Conservation (phyloP, 2,888 invertebrate species). For the Ochropacha duplaris region DNA sequence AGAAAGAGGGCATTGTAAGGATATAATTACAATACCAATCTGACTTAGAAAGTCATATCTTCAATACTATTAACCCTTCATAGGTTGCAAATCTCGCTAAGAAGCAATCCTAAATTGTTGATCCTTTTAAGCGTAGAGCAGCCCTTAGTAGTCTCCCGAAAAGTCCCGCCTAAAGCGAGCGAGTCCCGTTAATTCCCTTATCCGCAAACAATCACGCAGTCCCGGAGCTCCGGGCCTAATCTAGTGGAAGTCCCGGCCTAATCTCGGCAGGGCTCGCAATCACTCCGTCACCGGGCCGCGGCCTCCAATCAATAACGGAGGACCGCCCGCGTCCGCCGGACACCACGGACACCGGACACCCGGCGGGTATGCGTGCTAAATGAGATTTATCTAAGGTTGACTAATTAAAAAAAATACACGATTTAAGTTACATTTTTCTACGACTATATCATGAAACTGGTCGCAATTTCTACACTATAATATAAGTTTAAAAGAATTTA, state of each 20-base stretch:
- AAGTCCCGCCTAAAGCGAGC: neutral
- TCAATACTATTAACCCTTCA: neutral
- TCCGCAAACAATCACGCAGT: conserved; percentile 8
- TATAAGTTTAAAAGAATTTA: no score
- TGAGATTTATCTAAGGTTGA: neutral
- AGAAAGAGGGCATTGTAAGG: no score
- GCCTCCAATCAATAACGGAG: conserved; percentile 10
- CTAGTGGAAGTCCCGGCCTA: conserved; percentile 7
- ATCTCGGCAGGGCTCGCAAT: conserved; percentile 6
- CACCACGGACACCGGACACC: neutral
- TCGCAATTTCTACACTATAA: no score
- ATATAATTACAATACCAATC: neutral
- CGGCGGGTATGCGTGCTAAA: neutral
- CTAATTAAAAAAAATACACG: neutral
- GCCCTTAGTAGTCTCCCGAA: neutral
- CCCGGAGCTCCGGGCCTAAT: neutral
- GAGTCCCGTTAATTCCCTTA: neutral
- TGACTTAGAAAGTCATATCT: neutral
- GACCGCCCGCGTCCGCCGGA: conserved; percentile 1
- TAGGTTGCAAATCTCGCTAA: neutral
- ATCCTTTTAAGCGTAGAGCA: neutral
- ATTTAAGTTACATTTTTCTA: neutral
- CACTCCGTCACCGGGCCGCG: conserved; percentile 6
- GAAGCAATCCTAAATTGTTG: neutral
- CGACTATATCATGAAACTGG: no score